phyloP scores from a whole-genome alignment of 2,888 invertebrate genomes.

The Meta bourneti region DNA sequence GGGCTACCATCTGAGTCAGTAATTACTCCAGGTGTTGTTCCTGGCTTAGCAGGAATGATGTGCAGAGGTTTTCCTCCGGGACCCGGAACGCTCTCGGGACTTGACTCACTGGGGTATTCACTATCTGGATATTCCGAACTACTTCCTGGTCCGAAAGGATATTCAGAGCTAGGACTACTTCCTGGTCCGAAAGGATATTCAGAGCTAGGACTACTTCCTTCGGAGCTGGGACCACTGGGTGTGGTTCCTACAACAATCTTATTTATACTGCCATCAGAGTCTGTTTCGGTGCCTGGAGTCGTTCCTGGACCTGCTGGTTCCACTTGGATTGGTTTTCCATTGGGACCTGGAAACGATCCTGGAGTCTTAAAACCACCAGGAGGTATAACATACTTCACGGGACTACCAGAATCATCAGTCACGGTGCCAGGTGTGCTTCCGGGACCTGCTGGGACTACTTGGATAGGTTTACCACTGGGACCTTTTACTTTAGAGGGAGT shows the following conservation, averaged over 20 bases:
- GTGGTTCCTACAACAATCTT: not conserved
- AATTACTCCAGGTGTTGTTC: constrained; percentile 23
- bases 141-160: no score
- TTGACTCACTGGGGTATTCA: no score
- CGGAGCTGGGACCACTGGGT: not conserved
- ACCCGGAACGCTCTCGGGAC: not conserved
- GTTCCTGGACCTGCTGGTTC: constrained; percentile 1
- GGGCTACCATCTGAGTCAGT: constrained; percentile 34
- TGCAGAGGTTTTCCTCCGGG: not conserved
- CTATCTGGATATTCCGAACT: no score
- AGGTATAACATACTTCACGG: not conserved
- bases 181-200: no score
- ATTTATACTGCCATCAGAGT: not conserved
- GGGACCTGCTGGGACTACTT: not conserved
- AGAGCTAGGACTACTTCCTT: constrained; percentile 2
- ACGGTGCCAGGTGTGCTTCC: not conserved
- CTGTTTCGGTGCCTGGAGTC: constrained; percentile 19
- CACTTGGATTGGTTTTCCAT: constrained; percentile 6
- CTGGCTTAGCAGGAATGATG: not conserved
- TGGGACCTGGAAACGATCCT: constrained; percentile 7
- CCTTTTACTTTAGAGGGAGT: not conserved
- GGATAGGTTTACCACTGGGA: not conserved
- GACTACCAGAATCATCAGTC: not conserved
- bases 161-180: no score
- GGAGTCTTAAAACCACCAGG: constrained; percentile 4